Base-by-base conservation (phyloP, 2,797 vertebrate species). In the Neomorphus geoffroyi region DNA sequence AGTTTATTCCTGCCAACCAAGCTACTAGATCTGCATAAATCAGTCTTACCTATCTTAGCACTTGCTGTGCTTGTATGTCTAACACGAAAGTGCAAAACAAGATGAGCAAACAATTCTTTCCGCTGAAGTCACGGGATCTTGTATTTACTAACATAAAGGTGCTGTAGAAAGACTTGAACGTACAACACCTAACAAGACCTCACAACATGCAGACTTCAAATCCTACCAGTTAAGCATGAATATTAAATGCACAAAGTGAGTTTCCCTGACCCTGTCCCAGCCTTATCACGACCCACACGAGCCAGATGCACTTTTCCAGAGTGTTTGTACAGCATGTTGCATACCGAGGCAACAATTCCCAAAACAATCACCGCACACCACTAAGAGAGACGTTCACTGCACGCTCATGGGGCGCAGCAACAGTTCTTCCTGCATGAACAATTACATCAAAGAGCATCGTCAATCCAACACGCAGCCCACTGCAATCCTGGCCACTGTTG, bases 31-130 rank as follows among this genome's bases (percentile, higher is more conserved):
- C 54, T 89, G 61, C 65, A 74, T 61, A 67, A 78, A 87, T 83
- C 71, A 91, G 45, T 54, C 75, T 61, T 85, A 89, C 37, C 84
- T 70, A 32, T 65, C 45, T 87, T 69, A 67, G 79, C 86, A 74
- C 32, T 67, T 54, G 39, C 56, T 71, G 43, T 24, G 39, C 41
- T 77, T 18, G 8, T 13, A 41, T 10, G 26, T 17, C 56, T 60
- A 67, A 85, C 45, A 56, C 0, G 13, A 60, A 89, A 89, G 75
- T 3, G 4, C 9, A 79, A 70, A 94, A 73, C 32, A 87, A 28
- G 37, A 93, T 43, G 13, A 87, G 28, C 57, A 85, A 93, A 84
- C 64, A 85, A 27, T 65, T 92, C 57, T 37, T 85, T 83, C 74
- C 60, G 73, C 33, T 46, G 50, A 95, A 88, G 24, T 45, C 83